phyloP scores from a whole-genome alignment of 2,113 vertebrate genomes.

The Leiothrix lutea region DNA sequence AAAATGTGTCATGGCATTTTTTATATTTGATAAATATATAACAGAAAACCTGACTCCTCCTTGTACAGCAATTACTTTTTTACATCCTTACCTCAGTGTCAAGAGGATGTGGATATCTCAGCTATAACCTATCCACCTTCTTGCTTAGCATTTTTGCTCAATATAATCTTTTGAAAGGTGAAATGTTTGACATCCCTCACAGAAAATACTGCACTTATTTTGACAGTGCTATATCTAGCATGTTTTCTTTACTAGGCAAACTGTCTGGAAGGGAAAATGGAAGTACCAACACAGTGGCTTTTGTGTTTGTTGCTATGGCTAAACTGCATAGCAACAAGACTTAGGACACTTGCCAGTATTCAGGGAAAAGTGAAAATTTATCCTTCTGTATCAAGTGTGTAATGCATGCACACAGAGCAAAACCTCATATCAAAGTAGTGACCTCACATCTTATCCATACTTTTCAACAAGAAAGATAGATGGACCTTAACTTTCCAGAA shows the following conservation, averaged over 20 bases:
- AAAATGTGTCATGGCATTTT: background rate
- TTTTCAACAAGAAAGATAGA: background rate
- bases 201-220: constrained; percentile 50
- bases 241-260: constrained; percentile 51
- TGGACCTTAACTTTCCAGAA: background rate
- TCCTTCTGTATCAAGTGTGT: background rate
- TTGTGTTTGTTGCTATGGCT: constrained; percentile 64
- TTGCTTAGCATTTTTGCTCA: constrained; percentile 34
- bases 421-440: background rate
- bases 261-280: constrained; percentile 43
- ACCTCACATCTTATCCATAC: background rate
- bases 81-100: background rate
- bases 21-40: background rate
- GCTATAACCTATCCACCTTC: background rate
- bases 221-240: constrained; percentile 40
- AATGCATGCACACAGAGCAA: background rate
- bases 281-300: constrained; percentile 24
- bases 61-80: background rate
- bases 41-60: background rate
- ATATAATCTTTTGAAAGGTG: constrained; percentile 37
- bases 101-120: background rate
- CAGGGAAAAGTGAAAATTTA: background rate
- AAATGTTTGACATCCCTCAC: constrained; percentile 42
- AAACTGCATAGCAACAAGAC: constrained; percentile 63
- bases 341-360: constrained; percentile 26